Evolutionary conservation across 2,888 invertebrate species (phyloP), one percentile per base, ranked within the genome.

Genomic region (Schrankia costaestrigalis): DNA sequence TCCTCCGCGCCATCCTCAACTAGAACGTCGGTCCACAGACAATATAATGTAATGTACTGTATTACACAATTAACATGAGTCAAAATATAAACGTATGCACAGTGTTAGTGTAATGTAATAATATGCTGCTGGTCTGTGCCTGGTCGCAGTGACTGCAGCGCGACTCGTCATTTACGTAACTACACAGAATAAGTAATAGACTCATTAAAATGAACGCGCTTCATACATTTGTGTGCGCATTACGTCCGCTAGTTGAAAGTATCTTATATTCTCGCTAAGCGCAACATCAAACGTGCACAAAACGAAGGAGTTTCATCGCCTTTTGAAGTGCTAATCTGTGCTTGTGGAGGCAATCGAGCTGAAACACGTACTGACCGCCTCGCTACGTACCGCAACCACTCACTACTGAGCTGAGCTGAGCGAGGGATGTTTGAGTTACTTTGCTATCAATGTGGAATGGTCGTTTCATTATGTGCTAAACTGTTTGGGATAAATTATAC

Each of bases 291-390:
- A 35, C 50, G 44, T 45, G 41, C 33, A 32, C 26, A 40, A 55
- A 41, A 55, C 43, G 43, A 35, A 47, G 26, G 31, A 40, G 40
- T 37, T 29, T 44, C 50, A 26, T 23, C 39, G 54, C 48, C 57
- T 54, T 58, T 58, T 60, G 55, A 57, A 57, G 61, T 57, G 61
- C 45, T 60, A 60, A 58, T 58, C 49, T 46, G 41, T 50, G 54
- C 31, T n/a, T n/a, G n/a, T n/a, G n/a, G 28, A 29, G 41, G 27
- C 32, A 46, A 57, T 53, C 41, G 53, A 46, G 53, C 58, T 43
- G 40, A 38, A 47, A 41, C 46, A 54, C 41, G n/a, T 37, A 38
- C 43, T 37, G 38, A 32, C 35, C 34, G 29, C 15, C 11, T 4
- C 6, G 11, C 6, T 8, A 11, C 2, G 11, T 11, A 3, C 24